Evolutionary conservation across 1,140 invertebrate species (phyloP), one percentile per base, ranked within the genome.

Genomic region (Drosophila grimshawi): DNA sequence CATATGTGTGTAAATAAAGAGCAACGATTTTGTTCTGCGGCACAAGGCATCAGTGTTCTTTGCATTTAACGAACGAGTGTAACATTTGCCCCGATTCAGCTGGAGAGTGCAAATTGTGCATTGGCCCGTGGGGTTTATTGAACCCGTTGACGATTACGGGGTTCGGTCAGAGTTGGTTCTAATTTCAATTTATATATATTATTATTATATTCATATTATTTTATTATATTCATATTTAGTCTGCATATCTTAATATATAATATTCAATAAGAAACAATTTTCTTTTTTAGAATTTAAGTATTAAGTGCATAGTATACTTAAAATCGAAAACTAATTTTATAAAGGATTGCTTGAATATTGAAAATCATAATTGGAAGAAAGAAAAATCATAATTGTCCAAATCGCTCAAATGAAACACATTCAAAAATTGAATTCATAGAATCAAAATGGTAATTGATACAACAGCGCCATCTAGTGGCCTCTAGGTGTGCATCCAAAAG

Each of bases 391-490:
- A 19, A 19, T 19, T 19, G 19, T 19, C 19, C 19, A 19, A 19
- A 19, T 19, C 19, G 19, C 19, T 1, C 19, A 19, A 19, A 19
- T 19, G 1, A 19, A 19, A 19, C 19, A 19, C 19, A 19, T 19
- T 39, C 37, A 39, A 39, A 41, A 53, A 53, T 30, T 19, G 11
- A 37, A 29, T 19, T 19, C 19, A 19, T 19, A 19, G 1, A 19
- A 19, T 19, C 19, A 19, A 19, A 19, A 19, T 19, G 19, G 19
- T 19, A 19, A 41, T 8, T 10, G 7, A 32, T 37, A 45, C 32
- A 52, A 57, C 10, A 60, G 10, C 81, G 68, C 73, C 81, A 83
- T 56, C 81, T 83, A 49, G 60, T 39, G 77, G 43, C 46, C 2
- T 57, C 27, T n/a, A 33, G 19, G 19, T 41, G 32, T 5, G 32